phyloP scores from a whole-genome alignment of 2,797 vertebrate species.

The Diplodus puntazzo region DNA sequence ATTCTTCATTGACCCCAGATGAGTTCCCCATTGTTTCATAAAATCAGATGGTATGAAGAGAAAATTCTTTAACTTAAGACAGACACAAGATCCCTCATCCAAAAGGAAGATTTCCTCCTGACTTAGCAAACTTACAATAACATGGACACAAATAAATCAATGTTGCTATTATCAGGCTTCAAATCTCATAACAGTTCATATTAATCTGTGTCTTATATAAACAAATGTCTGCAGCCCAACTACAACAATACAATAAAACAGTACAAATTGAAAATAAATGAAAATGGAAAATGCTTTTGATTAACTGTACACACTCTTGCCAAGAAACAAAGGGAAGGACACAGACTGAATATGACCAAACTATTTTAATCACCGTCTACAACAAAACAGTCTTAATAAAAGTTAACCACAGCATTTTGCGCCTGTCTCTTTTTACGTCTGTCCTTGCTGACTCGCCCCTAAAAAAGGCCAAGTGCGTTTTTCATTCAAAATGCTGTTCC shows the following conservation, averaged over 20 bases:
- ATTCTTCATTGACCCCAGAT: conserved; percentile 60
- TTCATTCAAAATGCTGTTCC: conserved; percentile 41
- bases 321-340: conserved; percentile 65
- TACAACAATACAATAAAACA: conserved; percentile 36
- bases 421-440: conserved; percentile 45
- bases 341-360: conserved; percentile 62
- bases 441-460: conserved; percentile 40
- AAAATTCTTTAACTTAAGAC: conserved; percentile 48
- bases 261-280: conserved; percentile 44
- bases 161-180: conserved; percentile 49
- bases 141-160: conserved; percentile 36
- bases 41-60: conserved; percentile 53
- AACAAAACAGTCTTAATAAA: conserved; percentile 64
- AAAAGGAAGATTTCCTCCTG: conserved; percentile 44
- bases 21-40: conserved; percentile 65
- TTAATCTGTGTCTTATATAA: conserved; percentile 50
- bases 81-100: conserved; percentile 33
- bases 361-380: conserved; percentile 68
- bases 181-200: conserved; percentile 51
- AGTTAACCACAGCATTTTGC: conserved; percentile 61
- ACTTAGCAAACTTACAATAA: conserved; percentile 43
- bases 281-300: conserved; percentile 60
- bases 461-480: conserved; percentile 32
- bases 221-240: conserved; percentile 46
- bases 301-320: conserved; percentile 52